Conservation (phyloP, 2,113 vertebrate species). For the Alethe diademata region DNA sequence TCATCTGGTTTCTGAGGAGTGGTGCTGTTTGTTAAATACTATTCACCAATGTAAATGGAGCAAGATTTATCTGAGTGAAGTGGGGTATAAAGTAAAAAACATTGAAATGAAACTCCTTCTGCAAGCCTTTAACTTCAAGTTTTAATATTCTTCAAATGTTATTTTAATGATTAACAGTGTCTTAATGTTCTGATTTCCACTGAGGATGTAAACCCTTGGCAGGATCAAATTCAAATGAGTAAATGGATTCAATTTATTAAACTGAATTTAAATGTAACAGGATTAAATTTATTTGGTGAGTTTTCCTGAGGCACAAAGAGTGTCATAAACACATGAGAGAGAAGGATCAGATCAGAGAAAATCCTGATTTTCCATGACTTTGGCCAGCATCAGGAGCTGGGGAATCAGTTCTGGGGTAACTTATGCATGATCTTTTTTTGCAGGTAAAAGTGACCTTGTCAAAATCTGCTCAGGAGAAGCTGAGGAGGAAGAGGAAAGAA, state of each 20-base stretch:
- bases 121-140: neutral
- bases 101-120: neutral
- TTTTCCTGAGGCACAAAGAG: neutral
- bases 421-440: neutral
- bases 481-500: slow-evolving; percentile 74
- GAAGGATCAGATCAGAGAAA: neutral
- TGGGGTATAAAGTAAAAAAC: neutral
- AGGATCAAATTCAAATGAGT: neutral
- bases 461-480: slow-evolving; percentile 79
- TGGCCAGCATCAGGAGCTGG: neutral
- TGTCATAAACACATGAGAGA: neutral
- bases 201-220: neutral
- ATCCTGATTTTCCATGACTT: neutral
- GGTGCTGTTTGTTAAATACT: neutral
- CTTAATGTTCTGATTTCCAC: neutral
- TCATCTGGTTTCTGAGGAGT: neutral
- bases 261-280: neutral
- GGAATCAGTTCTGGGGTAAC: neutral
- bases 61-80: neutral
- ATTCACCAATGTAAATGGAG: neutral
- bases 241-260: neutral
- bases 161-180: neutral
- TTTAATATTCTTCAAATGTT: too few relatives aligned
- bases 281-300: neutral
- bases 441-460: slow-evolving; percentile 78